Conservation (phyloP, 30 jellyfish, hydroid and myxozoan species). For the Hydractinia symbiolongicarpus region DNA sequence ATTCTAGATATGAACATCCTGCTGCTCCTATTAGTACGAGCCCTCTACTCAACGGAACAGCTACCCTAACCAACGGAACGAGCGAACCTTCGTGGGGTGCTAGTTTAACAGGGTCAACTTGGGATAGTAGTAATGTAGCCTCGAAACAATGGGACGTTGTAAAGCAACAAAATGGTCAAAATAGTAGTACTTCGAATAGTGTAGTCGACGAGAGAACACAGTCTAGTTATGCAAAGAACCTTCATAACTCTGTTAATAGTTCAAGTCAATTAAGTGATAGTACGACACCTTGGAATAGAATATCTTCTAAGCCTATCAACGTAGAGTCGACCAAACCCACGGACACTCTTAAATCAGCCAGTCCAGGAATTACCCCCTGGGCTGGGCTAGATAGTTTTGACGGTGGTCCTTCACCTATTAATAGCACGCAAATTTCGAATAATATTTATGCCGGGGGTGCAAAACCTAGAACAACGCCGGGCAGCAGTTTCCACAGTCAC, state of each 20-base stretch:
- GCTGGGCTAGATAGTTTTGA: conserved; percentile 92
- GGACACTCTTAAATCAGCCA: conserved; percentile 16
- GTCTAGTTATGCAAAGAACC: not conserved
- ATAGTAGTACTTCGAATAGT: not conserved
- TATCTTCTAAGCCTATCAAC: no score
- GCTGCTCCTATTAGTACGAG: not conserved
- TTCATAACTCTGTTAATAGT: not conserved
- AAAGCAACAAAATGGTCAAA: conserved; percentile 1
- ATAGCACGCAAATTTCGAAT: not conserved
- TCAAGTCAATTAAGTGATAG: not conserved
- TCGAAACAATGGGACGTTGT: conserved; percentile 2
- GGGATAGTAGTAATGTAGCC: conserved; percentile 11
- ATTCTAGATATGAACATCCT: not conserved
- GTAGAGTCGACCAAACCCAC: not conserved
- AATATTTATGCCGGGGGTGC: conserved; percentile 27
- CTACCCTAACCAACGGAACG: not conserved
- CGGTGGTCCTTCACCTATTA: conserved; percentile 42
- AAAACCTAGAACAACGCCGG: conserved; percentile 15
- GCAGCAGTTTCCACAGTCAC: not conserved
- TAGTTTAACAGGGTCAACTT: conserved; percentile 43
- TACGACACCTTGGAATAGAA: conserved; percentile 1
- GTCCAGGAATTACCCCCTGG: conserved; percentile 83
- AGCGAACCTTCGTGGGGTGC: conserved; percentile 44
- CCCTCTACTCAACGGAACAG: not conserved
- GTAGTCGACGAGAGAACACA: not conserved